Evolutionary conservation across 2,888 invertebrate genomes (phyloP), one percentile per base, ranked within the genome.

Genomic region (Ennomos erosarius): DNA sequence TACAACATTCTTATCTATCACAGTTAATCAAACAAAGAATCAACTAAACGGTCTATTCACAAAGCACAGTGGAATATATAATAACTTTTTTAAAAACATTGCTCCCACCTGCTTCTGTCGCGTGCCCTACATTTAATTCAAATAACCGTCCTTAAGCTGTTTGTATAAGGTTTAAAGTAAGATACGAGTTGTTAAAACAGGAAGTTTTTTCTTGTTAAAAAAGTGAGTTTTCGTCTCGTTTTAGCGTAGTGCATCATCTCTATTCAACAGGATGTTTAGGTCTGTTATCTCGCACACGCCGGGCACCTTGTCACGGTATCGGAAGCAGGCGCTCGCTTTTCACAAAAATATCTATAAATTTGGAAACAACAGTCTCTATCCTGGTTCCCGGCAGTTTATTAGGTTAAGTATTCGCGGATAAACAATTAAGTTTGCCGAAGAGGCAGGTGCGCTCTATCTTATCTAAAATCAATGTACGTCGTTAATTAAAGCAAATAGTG

Each of bases 61-160:
- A 81, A 84, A 79, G 77, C 78, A 78, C 73, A 69, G 76, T 80
- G 77, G 85, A 84, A 88, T 85, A 86, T 78, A 81, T 82, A 84
- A 80, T 86, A 79, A 63, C 84, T 87, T 90, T 91, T 90, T 90
- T 87, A 88, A 88, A 79, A 83, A 68, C 78, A 76, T 74, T 72
- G 81, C 79, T 86, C 80, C 83, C 92, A 92, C 92, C 91, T 92
- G 92, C 92, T 85, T 79, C 75, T 84, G 90, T 88, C 92, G 89
- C 90, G 92, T 91, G 91, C 90, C 83, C 58, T 45, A 33, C 36
- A 26, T 12, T 9, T 11, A 11, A 42, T 59, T 47, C 35, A 54
- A 0, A 81, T 61, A 66, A 33, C 50, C 36, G 51, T 51, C 77
- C 67, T 66, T 82, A 75, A 48, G 0, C 0, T 1, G 0, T 34